Base-by-base conservation (phyloP, 2,797 vertebrate genomes). In the Oreochromis grahami region DNA sequence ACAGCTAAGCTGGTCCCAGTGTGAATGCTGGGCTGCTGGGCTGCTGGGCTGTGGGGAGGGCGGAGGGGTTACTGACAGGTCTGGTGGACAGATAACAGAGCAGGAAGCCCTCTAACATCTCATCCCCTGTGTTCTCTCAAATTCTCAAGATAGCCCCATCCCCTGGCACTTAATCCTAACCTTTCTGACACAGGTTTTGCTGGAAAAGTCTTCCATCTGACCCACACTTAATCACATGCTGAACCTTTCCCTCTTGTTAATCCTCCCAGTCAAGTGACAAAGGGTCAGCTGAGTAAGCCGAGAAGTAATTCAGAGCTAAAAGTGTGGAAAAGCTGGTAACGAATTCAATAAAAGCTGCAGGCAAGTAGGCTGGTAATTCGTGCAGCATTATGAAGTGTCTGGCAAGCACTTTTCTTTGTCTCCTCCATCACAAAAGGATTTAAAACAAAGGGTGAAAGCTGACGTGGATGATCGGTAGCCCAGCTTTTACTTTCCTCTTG, bases 201-300 rank as follows among this genome's bases (percentile, higher is more conserved):
- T 78, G 77, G 83, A 92, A 87, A 81, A 79, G 70, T 81, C 83
- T 70, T 76, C 79, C 87, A 55, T 88, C 86, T 92, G 91, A 89
- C 84, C 94, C 86, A 65, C 88, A 72, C 92, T 90, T 87, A 86
- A 92, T 93, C 92, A 94, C 93, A 94, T 90, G 93, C 78, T 70
- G 68, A 88, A 91, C 86, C 81, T 88, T 87, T 85, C 60, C 85
- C 88, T 90, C 76, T 26, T 86, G 85, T 83, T 94, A 95, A 93
- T 93, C 92, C 89, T 84, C 84, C 79, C 41, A 85, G 90, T 94
- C 89, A 93, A 92, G 90, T 90, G 87, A 93, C 92, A 92, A 92
- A 87, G 89, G 84, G 89, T 93, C 92, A 90, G 89, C 85, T 91
- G 90, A 93, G 90, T 78, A 82, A 86, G 90, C 90, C 63, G 77